Evolutionary conservation across 30 jellyfish, hydroid and myxozoan species (phyloP).

Genomic region (Pelagia noctiluca): DNA sequence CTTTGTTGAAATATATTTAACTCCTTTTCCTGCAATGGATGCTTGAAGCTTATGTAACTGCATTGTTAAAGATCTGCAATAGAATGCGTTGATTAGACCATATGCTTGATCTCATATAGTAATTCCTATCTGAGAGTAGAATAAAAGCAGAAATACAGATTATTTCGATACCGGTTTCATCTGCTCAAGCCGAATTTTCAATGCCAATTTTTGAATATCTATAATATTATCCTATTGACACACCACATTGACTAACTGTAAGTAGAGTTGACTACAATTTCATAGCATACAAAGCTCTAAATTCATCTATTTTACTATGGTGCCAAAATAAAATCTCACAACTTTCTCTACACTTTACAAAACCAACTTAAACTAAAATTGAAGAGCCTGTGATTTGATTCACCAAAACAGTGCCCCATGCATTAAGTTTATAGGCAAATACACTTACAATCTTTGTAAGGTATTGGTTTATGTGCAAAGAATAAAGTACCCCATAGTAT

Average conservation of each 20-base stretch:
- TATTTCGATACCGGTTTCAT: background rate
- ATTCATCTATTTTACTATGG: background rate
- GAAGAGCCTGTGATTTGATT: too few relatives aligned
- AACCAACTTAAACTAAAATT: too few relatives aligned
- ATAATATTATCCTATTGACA: background rate
- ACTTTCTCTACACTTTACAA: too few relatives aligned
- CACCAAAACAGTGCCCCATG: too few relatives aligned
- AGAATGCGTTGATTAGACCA: background rate
- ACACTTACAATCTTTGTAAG: too few relatives aligned
- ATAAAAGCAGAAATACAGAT: background rate
- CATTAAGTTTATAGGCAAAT: too few relatives aligned
- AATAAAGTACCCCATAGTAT: too few relatives aligned
- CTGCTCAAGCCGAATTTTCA: background rate
- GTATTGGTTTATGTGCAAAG: too few relatives aligned
- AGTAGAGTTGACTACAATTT: background rate
- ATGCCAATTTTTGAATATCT: too few relatives aligned
- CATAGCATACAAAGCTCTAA: background rate
- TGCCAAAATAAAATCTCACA: background rate
- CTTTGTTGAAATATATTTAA: slow-evolving; percentile 22
- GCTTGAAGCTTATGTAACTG: slow-evolving; percentile 90
- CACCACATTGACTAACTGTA: background rate
- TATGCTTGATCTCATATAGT: too few relatives aligned
- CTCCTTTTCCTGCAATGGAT: slow-evolving; percentile 44
- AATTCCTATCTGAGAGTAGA: background rate
- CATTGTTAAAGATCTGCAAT: slow-evolving; percentile 63